Evolutionary conservation across 2,797 vertebrate species (phyloP).

Genomic region (Hoplostethus mediterraneus): DNA sequence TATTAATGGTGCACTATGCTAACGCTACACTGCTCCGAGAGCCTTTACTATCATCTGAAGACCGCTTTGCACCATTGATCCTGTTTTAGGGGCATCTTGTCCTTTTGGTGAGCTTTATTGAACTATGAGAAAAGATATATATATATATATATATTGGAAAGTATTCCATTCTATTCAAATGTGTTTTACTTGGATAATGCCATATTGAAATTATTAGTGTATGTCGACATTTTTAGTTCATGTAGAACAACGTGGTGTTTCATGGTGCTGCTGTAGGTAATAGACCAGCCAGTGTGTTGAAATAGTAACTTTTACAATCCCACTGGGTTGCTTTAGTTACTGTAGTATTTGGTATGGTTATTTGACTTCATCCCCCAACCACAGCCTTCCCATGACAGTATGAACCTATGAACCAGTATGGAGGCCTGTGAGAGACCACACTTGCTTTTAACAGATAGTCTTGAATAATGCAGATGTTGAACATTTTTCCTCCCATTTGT

Average conservation of each 20-base stretch:
- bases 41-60: slow-evolving; percentile 15
- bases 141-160: neutral
- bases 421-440: neutral
- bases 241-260: too few species aligned
- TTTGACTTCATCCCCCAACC: too few species aligned
- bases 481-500: too few species aligned
- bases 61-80: neutral
- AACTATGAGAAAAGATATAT: neutral
- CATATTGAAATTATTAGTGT: too few species aligned
- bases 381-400: slow-evolving; percentile 1
- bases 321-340: too few species aligned
- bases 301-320: too few species aligned
- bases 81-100: neutral
- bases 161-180: neutral
- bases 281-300: too few species aligned
- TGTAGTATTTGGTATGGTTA: too few species aligned
- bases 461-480: neutral
- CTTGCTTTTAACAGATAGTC: neutral
- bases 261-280: too few species aligned
- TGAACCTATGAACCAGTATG: neutral
- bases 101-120: neutral
- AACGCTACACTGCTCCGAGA: slow-evolving; percentile 1
- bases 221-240: too few species aligned
- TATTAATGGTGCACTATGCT: neutral
- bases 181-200: neutral